These are phyloP conservation scores for Peribatodes rhomboidaria DNA, from an alignment of 2,888 invertebrate species.

Conservation along the genomic window DNA sequence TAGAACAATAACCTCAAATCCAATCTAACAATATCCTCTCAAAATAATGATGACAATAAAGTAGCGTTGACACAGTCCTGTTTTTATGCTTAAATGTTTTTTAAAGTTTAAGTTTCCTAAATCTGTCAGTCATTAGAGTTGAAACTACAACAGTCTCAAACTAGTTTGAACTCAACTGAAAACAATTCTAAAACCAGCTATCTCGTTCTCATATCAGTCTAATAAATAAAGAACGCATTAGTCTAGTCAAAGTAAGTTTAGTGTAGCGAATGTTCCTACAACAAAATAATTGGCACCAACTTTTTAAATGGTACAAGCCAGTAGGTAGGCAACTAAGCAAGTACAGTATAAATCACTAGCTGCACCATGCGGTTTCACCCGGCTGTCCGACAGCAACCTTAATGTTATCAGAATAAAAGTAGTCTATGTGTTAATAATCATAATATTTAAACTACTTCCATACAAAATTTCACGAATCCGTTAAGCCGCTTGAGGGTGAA, in stretches of 20 bases:
- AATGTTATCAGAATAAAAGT: no score
- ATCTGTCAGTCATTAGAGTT: no score
- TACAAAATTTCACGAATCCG: no score
- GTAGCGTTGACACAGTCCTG: background rate
- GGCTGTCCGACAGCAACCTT: no score
- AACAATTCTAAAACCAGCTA: no score
- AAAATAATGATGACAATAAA: background rate
- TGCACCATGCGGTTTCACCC: no score
- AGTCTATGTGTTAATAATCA: no score
- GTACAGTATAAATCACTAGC: background rate
- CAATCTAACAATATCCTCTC: background rate
- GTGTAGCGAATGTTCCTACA: background rate
- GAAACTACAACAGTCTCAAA: background rate
- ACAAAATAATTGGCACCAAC: background rate
- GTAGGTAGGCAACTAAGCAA: background rate
- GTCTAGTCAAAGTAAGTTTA: background rate
- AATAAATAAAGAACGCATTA: background rate
- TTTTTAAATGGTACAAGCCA: background rate
- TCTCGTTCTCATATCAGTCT: background rate
- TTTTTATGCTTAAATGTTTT: background rate
- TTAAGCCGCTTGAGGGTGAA: no score
- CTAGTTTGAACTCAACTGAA: no score
- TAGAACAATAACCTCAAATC: slow-evolving; percentile 4
- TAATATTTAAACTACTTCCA: no score
- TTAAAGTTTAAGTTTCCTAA: background rate